These are phyloP conservation scores for Papilio protenor DNA, from an alignment of 2,888 invertebrate genomes.

Conservation along the genomic window DNA sequence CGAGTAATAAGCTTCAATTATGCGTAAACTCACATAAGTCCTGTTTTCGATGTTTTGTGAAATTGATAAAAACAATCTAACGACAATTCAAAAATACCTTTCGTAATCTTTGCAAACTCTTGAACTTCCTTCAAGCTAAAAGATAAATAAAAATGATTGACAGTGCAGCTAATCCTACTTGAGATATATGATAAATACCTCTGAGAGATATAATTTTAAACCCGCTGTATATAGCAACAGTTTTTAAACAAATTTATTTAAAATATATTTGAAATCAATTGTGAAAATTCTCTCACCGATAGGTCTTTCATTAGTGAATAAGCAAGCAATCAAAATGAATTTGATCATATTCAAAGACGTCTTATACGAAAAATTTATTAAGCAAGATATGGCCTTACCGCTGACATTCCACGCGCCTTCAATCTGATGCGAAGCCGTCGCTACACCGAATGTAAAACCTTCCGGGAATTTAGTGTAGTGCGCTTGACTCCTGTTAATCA, in stretches of 20 bases:
- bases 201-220: slow-evolving; percentile 8
- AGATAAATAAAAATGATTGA: slow-evolving; percentile 30
- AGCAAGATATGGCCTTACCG: slow-evolving; percentile 72
- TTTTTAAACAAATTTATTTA: too few relatives aligned
- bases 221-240: too few relatives aligned
- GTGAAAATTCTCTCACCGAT: too few relatives aligned
- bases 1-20: neutral
- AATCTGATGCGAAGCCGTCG: slow-evolving; percentile 85
- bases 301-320: too few relatives aligned
- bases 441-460: slow-evolving; percentile 79
- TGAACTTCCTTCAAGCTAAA: slow-evolving; percentile 10
- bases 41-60: neutral
- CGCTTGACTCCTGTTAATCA: slow-evolving; percentile 58
- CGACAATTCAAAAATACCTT: neutral
- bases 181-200: slow-evolving; percentile 21
- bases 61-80: neutral
- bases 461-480: slow-evolving; percentile 77
- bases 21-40: neutral
- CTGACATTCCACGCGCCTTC: slow-evolving; percentile 86
- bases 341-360: too few relatives aligned
- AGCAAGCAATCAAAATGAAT: too few relatives aligned
- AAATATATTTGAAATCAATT: too few relatives aligned
- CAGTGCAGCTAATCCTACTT: neutral
- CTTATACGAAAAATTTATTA: neutral
- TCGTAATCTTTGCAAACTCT: slow-evolving; percentile 6